Evolutionary conservation across 2,888 invertebrate species (phyloP), one percentile per base, ranked within the genome.

Genomic region (Apotomis capreana): DNA sequence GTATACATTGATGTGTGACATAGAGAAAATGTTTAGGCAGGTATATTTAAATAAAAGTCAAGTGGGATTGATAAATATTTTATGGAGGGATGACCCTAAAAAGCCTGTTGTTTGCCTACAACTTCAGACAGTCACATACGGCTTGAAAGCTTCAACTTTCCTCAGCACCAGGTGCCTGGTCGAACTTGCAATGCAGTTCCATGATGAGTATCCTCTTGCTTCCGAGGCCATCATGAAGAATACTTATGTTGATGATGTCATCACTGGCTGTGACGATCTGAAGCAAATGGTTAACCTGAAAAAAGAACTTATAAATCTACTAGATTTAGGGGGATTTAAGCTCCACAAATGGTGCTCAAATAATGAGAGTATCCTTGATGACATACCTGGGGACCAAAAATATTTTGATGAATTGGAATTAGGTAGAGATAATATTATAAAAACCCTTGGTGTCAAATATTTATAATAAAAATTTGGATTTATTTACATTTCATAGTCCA

Each of bases 21-120:
- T 78, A 0, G 69, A 76, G 40, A 77, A 76, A 61, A 78, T 78
- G 78, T 78, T 76, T 54, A 61, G 69, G 40, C 13, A 54, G 8
- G 36, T 69, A 55, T 26, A 10, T 6, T 8, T 73, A 5, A 73
- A 69, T 40, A 8, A 15, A 4, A 8, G 52, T 1, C 40, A 70
- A 4, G 62, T 3, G 54, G 5, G 5, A 4, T 57, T 76, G 1
- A 73, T 73, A 64, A 74, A 76, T 54, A 76, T 74, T 15, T 40
- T 74, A 0, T 74, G 74, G 73, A 57, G 73, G 10, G 69, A 70
- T 36, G 12, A 62, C 52, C 57, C 64, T 1, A 62, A 3, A 4
- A 44, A 61, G 1, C 65, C 69, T 10, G 62, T 76, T 0, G 10
- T 6, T 5, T 76, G 77, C 54, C 9, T 75, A 1, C 75, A 75